These are phyloP conservation scores for Zoroaster sp. DNA, from an alignment of 53 echinoderm and acorn worm species.

Conservation along the genomic window DNA sequence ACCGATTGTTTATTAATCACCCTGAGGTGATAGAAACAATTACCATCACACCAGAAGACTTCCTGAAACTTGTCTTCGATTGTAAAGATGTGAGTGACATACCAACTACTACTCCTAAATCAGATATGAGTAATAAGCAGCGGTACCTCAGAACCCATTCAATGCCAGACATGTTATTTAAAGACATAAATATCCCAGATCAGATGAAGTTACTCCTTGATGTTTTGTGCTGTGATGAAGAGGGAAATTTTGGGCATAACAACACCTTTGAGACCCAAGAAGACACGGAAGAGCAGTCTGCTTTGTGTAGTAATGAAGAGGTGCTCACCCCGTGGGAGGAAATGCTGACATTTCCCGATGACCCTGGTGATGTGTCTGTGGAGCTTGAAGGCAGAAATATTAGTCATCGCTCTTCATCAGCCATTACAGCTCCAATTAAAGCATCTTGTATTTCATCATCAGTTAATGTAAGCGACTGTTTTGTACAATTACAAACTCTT, in stretches of 20 bases:
- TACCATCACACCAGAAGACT: neutral
- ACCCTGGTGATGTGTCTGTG: neutral
- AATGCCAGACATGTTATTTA: conserved; percentile 40
- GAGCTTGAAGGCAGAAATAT: neutral
- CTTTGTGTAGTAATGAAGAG: neutral
- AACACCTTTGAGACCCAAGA: neutral
- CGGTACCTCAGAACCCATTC: conserved; percentile 50
- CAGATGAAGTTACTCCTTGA: conserved; percentile 15
- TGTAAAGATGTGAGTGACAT: neutral
- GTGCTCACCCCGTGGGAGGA: conserved; percentile 12
- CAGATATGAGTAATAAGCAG: no score
- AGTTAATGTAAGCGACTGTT: no score
- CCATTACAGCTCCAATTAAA: no score
- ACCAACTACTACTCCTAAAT: no score
- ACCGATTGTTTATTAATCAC: conserved; percentile 50
- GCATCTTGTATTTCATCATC: no score
- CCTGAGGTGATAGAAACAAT: conserved; percentile 33
- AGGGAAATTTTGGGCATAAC: neutral
- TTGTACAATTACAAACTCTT: no score
- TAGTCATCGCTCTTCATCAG: neutral
- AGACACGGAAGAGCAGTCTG: neutral
- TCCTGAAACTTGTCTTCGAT: conserved; percentile 11
- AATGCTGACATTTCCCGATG: neutral
- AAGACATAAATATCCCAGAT: conserved; percentile 1
- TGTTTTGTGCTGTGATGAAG: neutral